Base-by-base conservation (phyloP, 92 coral and sea anemone species). In the Zoanthus sociatus region DNA sequence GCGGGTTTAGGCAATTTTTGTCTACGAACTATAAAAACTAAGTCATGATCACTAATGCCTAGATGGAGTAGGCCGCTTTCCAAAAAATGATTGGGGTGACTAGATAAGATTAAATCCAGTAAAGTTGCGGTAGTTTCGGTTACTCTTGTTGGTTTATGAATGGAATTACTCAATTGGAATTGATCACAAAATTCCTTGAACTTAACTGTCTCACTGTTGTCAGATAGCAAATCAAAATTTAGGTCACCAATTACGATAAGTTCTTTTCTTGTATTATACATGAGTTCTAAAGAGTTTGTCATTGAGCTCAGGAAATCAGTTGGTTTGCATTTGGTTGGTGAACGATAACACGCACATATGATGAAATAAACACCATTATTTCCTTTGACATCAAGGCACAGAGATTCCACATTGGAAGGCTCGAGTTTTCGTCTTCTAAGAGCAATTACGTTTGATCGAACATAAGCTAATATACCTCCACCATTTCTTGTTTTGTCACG, bases 21-120 rank as follows among this genome's bases (percentile, higher is more conserved):
- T 71, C 89, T 93, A 83, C 92, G 82, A 44, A 94, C 84, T 14
- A 81, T 78, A 76, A 81, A 91, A 73, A 75, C 79, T 45, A 75
- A 55, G 31, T 75, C 79, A 75, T 75, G 79, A 26, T 93, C 96
- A 32, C 97, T 94, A 51, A 94, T 32, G 9, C 94, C 94, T 46
- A 92, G 88, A 26, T 85, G 84, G 63, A 94, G 86, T 76, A 54
- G 88, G 21, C 97, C 95, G 46, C 89, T 21, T 78, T 33, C 54
- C 13, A 92, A 93, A 72, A 56, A 94, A 15, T 90, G 86, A 21
- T 94, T 93, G 5, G 86, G 91, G 26, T 94, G 94, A 17, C 88
- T 82, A 0, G 87, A 84, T 9, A 89, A 78, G n/a, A 92, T 79
- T 70, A 94, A 86, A 82, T 92, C 93, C 67, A 94, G 53, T n/a